Conservation (phyloP, 2,113 vertebrate species). For the Piaya cayana region DNA sequence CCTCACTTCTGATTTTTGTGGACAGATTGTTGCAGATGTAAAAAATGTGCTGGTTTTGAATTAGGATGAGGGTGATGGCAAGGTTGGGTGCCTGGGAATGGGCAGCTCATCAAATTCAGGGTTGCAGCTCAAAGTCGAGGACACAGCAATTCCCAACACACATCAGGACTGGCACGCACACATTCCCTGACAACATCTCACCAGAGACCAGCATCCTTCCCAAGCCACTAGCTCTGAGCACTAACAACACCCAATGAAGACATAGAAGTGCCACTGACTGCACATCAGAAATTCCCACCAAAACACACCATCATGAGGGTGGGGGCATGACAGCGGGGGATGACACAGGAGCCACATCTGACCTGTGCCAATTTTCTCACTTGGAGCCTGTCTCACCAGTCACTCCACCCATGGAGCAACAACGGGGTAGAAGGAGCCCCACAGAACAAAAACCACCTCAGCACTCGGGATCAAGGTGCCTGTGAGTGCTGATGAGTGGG, state of each 20-base stretch:
- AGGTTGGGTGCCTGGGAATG: not conserved
- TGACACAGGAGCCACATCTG: not conserved
- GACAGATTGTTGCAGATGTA: not conserved
- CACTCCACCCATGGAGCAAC: not conserved
- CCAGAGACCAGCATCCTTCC: not conserved
- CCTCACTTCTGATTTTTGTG: accelerated
- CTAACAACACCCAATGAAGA: not conserved
- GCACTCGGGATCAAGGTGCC: not conserved
- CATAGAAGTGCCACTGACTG: accelerated
- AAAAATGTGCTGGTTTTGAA: not conserved
- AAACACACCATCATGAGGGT: not conserved
- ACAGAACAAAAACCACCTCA: not conserved
- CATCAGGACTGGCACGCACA: not conserved
- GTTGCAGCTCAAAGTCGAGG: not conserved
- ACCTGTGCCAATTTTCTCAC: not conserved
- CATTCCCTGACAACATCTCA: not conserved
- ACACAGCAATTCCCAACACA: not conserved
- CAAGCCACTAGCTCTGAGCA: not conserved
- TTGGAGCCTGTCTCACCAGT: not conserved
- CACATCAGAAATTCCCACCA: not conserved
- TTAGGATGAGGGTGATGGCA: not conserved
- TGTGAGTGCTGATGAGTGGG: not conserved
- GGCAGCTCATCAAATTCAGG: not conserved
- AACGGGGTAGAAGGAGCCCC: not conserved
- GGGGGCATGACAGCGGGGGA: no score